Evolutionary conservation across 2,113 vertebrate species (phyloP).

Genomic region (Mustela nigripes): DNA sequence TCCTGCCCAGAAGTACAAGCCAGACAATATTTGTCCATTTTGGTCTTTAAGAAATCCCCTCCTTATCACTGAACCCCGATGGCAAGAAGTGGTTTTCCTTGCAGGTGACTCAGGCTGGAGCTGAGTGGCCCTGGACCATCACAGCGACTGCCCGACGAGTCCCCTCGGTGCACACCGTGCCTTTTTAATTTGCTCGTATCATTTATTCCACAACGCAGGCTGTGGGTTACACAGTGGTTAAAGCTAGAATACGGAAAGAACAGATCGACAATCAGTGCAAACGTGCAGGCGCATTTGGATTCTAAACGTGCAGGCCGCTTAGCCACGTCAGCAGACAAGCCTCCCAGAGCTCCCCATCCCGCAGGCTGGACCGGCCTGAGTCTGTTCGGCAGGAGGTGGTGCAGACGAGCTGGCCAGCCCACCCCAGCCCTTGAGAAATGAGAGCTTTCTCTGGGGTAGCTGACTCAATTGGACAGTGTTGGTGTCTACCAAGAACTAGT

Average conservation of each 20-base stretch:
- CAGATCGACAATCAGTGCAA: conserved; percentile 81
- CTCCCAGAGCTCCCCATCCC: background rate
- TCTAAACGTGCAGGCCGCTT: background rate
- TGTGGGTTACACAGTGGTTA: conserved; percentile 53
- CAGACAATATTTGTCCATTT: background rate
- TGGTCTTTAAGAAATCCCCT: background rate
- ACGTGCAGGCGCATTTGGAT: background rate
- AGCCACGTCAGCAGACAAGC: background rate
- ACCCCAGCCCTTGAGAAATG: background rate
- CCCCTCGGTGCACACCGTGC: conserved; percentile 62
- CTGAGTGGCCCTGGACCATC: background rate
- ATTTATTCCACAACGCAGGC: conserved; percentile 54
- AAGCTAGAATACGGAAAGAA: conserved; percentile 42
- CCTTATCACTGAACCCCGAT: background rate
- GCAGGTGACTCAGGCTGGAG: conserved; percentile 54
- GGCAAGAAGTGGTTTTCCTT: conserved; percentile 53
- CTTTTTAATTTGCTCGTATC: conserved; percentile 62
- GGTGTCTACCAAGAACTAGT: background rate
- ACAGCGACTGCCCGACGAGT: background rate
- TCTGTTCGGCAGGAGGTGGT: background rate
- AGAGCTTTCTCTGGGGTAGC: background rate
- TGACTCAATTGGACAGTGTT: background rate
- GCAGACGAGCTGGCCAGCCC: background rate
- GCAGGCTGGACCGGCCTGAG: background rate
- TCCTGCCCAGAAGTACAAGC: background rate